Evolutionary conservation across 2,797 vertebrate genomes (phyloP).

Genomic region (Cephalopachus bancanus): DNA sequence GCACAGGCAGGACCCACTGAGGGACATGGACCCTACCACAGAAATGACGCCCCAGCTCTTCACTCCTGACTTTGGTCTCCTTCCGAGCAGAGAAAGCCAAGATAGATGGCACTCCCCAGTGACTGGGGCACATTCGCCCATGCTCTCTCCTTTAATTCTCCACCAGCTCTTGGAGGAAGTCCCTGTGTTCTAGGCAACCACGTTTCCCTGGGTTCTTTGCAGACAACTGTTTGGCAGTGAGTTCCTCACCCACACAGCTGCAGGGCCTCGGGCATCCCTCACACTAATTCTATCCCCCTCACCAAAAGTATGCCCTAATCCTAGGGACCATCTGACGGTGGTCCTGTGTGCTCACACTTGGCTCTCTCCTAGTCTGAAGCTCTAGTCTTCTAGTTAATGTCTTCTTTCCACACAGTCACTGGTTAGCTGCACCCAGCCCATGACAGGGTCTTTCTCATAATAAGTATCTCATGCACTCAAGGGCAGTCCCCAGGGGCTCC

Average conservation of each 20-base stretch:
- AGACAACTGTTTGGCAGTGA: accelerated
- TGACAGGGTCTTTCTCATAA: neutral
- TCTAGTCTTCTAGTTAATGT: neutral
- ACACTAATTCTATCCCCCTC: neutral
- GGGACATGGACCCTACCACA: neutral
- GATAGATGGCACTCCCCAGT: accelerated
- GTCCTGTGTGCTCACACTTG: accelerated
- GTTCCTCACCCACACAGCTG: neutral
- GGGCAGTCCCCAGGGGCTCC: accelerated
- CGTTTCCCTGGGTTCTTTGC: too few species aligned
- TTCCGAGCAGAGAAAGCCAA: neutral
- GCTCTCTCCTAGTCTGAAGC: neutral
- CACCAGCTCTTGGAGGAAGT: accelerated
- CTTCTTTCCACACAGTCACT: accelerated
- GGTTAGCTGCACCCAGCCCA: too few species aligned
- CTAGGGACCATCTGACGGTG: neutral
- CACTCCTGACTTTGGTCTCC: accelerated
- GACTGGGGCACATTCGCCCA: accelerated
- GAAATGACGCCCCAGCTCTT: neutral
- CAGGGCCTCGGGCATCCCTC: accelerated
- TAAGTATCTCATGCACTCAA: accelerated
- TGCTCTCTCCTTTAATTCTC: accelerated
- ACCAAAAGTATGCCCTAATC: neutral
- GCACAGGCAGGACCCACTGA: accelerated
- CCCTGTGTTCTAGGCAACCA: neutral